A percentile compares a stretch with the other conserved stretches of the same genome.
phyloP scores from a whole-genome alignment of 2,888 invertebrate species.

The Julus scanicus region DNA sequence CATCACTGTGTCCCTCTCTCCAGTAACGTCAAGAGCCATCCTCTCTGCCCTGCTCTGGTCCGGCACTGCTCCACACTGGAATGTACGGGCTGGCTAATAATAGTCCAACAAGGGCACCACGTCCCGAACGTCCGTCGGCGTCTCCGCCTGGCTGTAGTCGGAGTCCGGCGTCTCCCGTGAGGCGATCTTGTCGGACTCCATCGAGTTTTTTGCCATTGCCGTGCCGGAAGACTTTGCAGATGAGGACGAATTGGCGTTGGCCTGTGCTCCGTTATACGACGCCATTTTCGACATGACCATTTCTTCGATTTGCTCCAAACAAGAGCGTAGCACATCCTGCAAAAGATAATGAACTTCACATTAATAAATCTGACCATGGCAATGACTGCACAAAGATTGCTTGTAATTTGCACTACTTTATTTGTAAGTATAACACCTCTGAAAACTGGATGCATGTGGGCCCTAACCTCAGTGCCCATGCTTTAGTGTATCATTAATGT shows the following conservation, averaged over 20 bases:
- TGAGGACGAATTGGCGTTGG: constrained; percentile 38
- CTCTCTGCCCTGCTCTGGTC: not conserved
- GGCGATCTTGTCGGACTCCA: constrained; percentile 59
- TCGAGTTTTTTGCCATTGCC: constrained; percentile 48
- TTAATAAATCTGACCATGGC: too few species aligned
- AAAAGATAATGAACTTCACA: constrained; percentile 61
- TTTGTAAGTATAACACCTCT: too few species aligned
- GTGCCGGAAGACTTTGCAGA: constrained; percentile 51
- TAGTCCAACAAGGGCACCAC: constrained; percentile 63
- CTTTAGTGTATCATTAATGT: too few species aligned
- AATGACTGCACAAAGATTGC: too few species aligned
- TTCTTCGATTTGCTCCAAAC: constrained; percentile 71
- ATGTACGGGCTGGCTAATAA: not conserved
- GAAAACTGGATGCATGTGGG: too few species aligned
- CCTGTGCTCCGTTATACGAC: constrained; percentile 54
- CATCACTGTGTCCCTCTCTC: not conserved
- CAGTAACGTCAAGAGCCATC: not conserved
- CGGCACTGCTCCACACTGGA: constrained; percentile 9
- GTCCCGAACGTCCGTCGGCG: constrained; percentile 76
- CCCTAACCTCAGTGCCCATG: too few species aligned
- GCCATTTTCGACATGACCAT: constrained; percentile 67
- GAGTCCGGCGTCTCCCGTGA: constrained; percentile 44
- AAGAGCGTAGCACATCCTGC: constrained; percentile 83
- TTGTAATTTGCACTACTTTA: too few species aligned
- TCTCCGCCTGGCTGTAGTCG: constrained; percentile 68